Conservation (phyloP, 2,888 invertebrate species). For the Aphidius colemani region DNA sequence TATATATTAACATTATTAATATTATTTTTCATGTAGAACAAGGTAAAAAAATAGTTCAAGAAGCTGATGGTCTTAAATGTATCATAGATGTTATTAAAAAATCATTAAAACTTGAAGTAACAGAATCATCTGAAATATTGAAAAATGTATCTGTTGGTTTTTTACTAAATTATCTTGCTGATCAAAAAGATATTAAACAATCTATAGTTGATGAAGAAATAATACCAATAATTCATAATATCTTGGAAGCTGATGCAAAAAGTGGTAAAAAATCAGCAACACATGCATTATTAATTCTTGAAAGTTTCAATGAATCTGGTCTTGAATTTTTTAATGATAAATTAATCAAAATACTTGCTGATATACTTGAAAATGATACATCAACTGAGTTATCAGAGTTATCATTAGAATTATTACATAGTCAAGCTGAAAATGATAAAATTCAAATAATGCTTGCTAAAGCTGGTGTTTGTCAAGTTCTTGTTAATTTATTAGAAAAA, state of each 20-base stretch:
- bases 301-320: constrained; percentile 62
- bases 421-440: constrained; percentile 77
- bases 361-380: constrained; percentile 68
- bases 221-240: constrained; percentile 61
- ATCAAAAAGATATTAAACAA: constrained; percentile 71
- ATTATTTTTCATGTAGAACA: constrained; percentile 41
- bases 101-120: constrained; percentile 38
- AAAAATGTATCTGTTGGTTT: constrained; percentile 74
- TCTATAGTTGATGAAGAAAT: constrained; percentile 61
- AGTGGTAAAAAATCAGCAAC: constrained; percentile 62
- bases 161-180: constrained; percentile 79
- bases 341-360: constrained; percentile 67
- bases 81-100: constrained; percentile 48
- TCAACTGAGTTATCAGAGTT: constrained; percentile 76
- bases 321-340: constrained; percentile 62
- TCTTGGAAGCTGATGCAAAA: constrained; percentile 59
- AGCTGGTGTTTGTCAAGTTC: constrained; percentile 75
- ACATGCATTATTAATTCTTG: constrained; percentile 62
- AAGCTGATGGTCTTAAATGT: constrained; percentile 62
- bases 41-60: constrained; percentile 47
- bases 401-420: constrained; percentile 76
- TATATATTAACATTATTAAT: constrained; percentile 1
- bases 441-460: constrained; percentile 71
- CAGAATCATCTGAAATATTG: constrained; percentile 59
- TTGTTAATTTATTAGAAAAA: constrained; percentile 75